A percentile compares a stretch with the other conserved stretches of the same genome.
These are phyloP conservation scores for Acleris literana DNA, from an alignment of 2,888 invertebrate species.

Conservation along the genomic window DNA sequence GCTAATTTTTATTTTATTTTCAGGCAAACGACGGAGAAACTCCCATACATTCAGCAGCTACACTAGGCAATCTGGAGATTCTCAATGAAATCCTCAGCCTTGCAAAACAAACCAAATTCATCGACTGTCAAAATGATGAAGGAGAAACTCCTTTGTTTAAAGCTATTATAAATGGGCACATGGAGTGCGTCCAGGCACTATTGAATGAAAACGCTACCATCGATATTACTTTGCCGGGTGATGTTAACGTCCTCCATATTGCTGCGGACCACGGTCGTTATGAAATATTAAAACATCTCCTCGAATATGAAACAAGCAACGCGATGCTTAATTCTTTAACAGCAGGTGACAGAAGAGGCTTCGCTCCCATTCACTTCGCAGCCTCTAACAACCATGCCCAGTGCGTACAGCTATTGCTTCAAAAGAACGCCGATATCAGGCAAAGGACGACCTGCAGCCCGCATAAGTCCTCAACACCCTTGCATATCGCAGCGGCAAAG, in stretches of 20 bases:
- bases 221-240: conserved; percentile 67
- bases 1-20: conserved; percentile 39
- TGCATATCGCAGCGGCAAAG: conserved; percentile 74
- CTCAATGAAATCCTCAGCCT: conserved; percentile 78
- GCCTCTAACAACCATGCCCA: conserved; percentile 76
- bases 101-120: conserved; percentile 72
- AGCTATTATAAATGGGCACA: conserved; percentile 69
- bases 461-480: conserved; percentile 69
- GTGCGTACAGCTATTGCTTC: conserved; percentile 73
- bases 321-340: conserved; percentile 62
- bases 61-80: conserved; percentile 73
- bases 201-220: conserved; percentile 75
- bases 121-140: conserved; percentile 72
- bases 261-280: conserved; percentile 82
- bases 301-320: conserved; percentile 69
- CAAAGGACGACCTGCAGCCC: conserved; percentile 70
- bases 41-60: conserved; percentile 81
- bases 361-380: conserved; percentile 82
- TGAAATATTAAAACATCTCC: conserved; percentile 79
- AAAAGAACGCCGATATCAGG: conserved; percentile 72
- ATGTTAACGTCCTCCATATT: conserved; percentile 83
- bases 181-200: conserved; percentile 71
- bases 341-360: conserved; percentile 67
- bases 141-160: conserved; percentile 79
- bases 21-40: conserved; percentile 79